These are phyloP conservation scores for Regulus satrapa DNA, from an alignment of 2,113 vertebrate genomes.

Conservation along the genomic window DNA sequence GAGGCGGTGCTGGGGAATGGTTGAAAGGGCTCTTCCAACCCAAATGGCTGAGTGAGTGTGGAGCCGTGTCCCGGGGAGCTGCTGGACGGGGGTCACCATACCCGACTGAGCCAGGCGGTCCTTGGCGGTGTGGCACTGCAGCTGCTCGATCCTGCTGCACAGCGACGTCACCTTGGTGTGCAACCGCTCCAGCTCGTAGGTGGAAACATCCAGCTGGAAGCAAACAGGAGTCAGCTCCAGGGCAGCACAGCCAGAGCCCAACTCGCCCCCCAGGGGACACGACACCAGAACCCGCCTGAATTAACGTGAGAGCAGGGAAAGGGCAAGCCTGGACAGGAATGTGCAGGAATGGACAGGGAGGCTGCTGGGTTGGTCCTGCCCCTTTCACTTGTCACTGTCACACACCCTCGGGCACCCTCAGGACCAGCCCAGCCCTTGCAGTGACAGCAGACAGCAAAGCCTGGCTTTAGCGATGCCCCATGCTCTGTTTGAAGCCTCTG, in stretches of 20 bases:
- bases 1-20: background rate
- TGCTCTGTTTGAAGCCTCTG: accelerated
- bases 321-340: background rate
- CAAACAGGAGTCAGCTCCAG: background rate
- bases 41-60: background rate
- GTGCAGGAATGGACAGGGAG: accelerated
- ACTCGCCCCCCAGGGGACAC: too few relatives aligned
- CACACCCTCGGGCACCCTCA: accelerated
- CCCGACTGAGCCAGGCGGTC: constrained; percentile 93
- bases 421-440: background rate
- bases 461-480: accelerated
- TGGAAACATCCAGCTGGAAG: constrained; percentile 79
- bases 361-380: accelerated
- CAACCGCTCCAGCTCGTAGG: constrained; percentile 86
- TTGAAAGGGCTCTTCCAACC: background rate
- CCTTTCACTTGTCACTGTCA: background rate
- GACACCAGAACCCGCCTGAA: accelerated
- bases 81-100: background rate
- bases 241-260: background rate
- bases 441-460: background rate
- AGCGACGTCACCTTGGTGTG: constrained; percentile 87
- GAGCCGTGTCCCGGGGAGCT: background rate
- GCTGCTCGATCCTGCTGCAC: constrained; percentile 86
- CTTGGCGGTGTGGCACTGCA: constrained; percentile 83
- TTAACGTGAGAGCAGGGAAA: accelerated